Evolutionary conservation across 2,888 invertebrate species (phyloP).

Genomic region (Polydrusus tereticollis): DNA sequence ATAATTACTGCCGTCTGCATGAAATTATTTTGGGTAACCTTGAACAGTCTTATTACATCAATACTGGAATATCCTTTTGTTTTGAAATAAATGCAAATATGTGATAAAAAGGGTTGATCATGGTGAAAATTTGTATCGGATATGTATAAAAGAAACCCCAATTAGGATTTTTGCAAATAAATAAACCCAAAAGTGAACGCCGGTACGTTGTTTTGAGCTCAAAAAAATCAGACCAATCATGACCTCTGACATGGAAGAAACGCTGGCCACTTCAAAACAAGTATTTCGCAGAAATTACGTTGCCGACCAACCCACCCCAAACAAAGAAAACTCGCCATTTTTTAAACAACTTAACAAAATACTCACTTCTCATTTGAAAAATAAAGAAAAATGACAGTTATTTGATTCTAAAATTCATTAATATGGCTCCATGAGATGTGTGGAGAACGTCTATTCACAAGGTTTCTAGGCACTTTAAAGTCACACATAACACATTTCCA

Average conservation of each 20-base stretch:
- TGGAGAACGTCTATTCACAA: slow-evolving; percentile 56
- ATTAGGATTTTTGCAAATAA: background rate
- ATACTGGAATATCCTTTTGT: slow-evolving; percentile 49
- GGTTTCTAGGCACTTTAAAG: slow-evolving; percentile 50
- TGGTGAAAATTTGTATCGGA: background rate
- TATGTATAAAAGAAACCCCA: background rate
- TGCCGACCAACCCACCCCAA: background rate
- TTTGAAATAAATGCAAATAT: slow-evolving; percentile 27
- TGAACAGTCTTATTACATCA: slow-evolving; percentile 54
- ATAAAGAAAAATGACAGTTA: slow-evolving; percentile 56
- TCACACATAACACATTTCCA: slow-evolving; percentile 47
- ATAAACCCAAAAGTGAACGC: slow-evolving; percentile 26
- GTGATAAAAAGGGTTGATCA: background rate
- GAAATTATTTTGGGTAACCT: slow-evolving; percentile 54
- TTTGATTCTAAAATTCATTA: slow-evolving; percentile 68
- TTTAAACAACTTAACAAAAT: slow-evolving; percentile 24
- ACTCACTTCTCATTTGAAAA: slow-evolving; percentile 64
- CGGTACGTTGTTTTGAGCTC: slow-evolving; percentile 46
- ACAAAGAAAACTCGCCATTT: slow-evolving; percentile 3
- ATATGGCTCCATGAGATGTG: slow-evolving; percentile 72
- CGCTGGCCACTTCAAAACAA: slow-evolving; percentile 53
- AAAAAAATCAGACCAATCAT: slow-evolving; percentile 56
- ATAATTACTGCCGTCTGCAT: slow-evolving; percentile 41
- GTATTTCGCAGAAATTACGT: slow-evolving; percentile 24
- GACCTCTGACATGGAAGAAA: slow-evolving; percentile 59